phyloP scores from a whole-genome alignment of 2,888 invertebrate species.

The Leucoma salicis region DNA sequence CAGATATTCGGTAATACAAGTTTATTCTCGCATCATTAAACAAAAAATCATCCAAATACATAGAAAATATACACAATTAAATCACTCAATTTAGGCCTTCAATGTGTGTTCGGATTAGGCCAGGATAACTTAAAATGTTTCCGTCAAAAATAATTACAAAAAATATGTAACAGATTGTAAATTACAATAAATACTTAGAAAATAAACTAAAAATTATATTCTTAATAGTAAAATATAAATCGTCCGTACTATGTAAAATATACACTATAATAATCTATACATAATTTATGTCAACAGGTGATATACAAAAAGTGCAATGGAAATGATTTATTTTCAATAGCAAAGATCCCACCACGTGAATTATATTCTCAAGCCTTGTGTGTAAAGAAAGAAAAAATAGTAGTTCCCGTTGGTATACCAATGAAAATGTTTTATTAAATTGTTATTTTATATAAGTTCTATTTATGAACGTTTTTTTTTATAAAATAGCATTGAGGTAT shows the following conservation, averaged over 20 bases:
- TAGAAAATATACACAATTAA: constrained; percentile 28
- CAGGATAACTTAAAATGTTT: constrained; percentile 28
- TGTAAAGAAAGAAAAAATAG: too few relatives aligned
- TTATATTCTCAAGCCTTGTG: too few relatives aligned
- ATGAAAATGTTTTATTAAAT: too few relatives aligned
- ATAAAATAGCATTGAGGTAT: too few relatives aligned
- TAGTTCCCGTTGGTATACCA: too few relatives aligned
- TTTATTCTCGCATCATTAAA: constrained; percentile 75
- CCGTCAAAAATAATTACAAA: constrained; percentile 27
- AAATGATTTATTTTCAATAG: constrained; percentile 36
- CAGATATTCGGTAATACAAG: constrained; percentile 59
- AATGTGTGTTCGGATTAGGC: constrained; percentile 41
- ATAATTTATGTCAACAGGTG: constrained; percentile 74
- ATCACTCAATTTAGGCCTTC: constrained; percentile 46
- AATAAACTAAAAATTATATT: constrained; percentile 44
- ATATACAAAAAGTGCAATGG: constrained; percentile 76
- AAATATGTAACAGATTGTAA: constrained; percentile 42
- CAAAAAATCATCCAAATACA: constrained; percentile 41
- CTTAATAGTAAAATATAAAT: constrained; percentile 29
- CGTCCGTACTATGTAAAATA: constrained; percentile 57
- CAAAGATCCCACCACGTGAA: too few relatives aligned
- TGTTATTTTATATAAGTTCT: constrained; percentile 7
- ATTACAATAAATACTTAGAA: constrained; percentile 44
- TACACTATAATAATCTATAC: constrained; percentile 64
- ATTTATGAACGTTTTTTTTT: not conserved